A percentile compares a stretch with the other conserved stretches of the same genome.
phyloP scores from a whole-genome alignment of 1,140 invertebrate genomes.

The Limonius californicus region DNA sequence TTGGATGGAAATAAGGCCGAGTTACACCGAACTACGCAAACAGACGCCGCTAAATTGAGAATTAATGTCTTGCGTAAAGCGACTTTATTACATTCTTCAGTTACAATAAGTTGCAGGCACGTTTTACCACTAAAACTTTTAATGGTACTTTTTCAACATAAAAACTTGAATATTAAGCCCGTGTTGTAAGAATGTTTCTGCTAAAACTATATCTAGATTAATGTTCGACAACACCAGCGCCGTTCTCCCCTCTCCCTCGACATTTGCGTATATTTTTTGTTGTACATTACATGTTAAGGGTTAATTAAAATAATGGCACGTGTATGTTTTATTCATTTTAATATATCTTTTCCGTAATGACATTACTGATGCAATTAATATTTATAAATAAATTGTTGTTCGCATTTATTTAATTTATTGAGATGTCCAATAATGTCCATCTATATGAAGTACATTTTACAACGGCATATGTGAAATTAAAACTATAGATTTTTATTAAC shows the following conservation, averaged over 20 bases:
- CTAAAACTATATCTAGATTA: background rate
- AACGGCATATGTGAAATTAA: too few species aligned
- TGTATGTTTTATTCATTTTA: too few species aligned
- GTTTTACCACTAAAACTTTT: conserved; percentile 19
- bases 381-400: too few species aligned
- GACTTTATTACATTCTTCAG: conserved; percentile 24
- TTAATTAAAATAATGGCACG: background rate
- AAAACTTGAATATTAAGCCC: background rate
- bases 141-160: conserved; percentile 17
- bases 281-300: background rate
- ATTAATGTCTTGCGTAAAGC: conserved; percentile 25
- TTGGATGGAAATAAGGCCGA: conserved; percentile 23
- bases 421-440: too few species aligned
- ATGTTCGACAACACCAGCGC: background rate
- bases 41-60: conserved; percentile 21
- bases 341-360: too few species aligned
- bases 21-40: conserved; percentile 20
- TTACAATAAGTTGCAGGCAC: conserved; percentile 9
- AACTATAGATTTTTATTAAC: too few species aligned
- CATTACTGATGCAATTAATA: too few species aligned
- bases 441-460: too few species aligned
- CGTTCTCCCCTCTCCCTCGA: background rate
- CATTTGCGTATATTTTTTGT: background rate
- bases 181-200: background rate
- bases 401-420: too few species aligned